A percentile compares a stretch with the other conserved stretches of the same genome.
Conservation (phyloP, 1,140 invertebrate species). For the Drosophila funebris region DNA sequence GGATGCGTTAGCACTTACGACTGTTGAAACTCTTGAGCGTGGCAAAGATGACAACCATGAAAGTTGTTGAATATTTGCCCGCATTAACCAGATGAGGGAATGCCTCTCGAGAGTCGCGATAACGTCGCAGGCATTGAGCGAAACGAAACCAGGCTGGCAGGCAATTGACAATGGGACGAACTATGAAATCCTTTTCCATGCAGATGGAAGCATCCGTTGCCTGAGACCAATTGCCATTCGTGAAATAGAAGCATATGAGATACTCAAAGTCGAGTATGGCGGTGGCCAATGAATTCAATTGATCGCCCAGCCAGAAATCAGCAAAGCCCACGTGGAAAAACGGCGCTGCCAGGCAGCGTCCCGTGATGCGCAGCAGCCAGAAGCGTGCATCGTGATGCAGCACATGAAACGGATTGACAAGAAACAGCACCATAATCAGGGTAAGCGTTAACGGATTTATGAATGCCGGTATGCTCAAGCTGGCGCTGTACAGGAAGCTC, state of each 20-base stretch:
- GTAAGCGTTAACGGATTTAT: constrained; percentile 95
- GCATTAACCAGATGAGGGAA: constrained; percentile 99
- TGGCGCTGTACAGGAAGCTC: constrained; percentile 92
- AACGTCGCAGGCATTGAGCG: constrained; percentile 97
- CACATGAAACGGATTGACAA: constrained; percentile 97
- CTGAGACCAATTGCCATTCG: constrained; percentile 89
- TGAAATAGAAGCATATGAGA: constrained; percentile 92
- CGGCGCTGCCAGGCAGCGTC: constrained; percentile 94
- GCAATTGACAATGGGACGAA: constrained; percentile 92
- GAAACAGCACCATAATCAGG: constrained; percentile 93
- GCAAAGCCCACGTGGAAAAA: constrained; percentile 98
- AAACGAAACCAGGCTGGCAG: constrained; percentile 99
- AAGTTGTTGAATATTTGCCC: constrained; percentile 99
- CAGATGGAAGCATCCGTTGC: constrained; percentile 86
- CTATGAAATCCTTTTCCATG: constrained; percentile 87
- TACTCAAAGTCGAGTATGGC: constrained; percentile 97
- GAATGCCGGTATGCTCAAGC: constrained; percentile 95
- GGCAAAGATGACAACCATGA: constrained; percentile 95
- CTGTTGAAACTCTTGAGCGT: constrained; percentile 89
- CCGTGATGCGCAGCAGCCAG: constrained; percentile 91
- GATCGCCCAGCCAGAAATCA: constrained; percentile 99
- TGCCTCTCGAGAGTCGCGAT: constrained; percentile 93
- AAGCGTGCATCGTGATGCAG: constrained; percentile 95
- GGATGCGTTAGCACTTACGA: constrained; percentile 84
- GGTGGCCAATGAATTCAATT: constrained; percentile 96